Conservation (phyloP, 2,888 invertebrate genomes). For the Drosophila nigritarsus region DNA sequence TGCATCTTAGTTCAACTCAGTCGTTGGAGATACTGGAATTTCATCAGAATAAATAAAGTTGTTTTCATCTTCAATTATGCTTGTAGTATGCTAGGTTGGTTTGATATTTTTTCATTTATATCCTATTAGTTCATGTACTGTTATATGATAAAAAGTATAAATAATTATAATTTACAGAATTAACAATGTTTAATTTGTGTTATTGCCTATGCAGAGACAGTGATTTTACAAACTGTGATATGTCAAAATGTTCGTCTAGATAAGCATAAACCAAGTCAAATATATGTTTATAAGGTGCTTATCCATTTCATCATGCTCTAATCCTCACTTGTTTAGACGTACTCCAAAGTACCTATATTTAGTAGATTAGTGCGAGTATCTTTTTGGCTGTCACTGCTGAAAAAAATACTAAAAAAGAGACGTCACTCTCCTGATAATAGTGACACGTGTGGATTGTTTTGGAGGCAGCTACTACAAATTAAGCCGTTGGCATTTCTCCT, state of each 20-base stretch:
- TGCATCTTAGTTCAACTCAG: conserved; percentile 6
- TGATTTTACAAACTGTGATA: neutral
- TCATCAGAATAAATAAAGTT: neutral
- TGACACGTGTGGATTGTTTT: conserved; percentile 42
- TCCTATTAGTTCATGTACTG: neutral
- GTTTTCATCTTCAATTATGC: neutral
- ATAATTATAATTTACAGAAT: neutral
- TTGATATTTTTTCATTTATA: neutral
- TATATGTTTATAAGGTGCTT: conserved; percentile 1
- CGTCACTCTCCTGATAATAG: conserved; percentile 31
- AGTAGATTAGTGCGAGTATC: conserved; percentile 32
- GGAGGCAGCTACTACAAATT: conserved; percentile 1
- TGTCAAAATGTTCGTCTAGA: neutral
- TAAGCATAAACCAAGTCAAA: neutral
- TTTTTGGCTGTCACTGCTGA: conserved; percentile 26
- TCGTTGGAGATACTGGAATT: neutral
- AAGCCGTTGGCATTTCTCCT: conserved; percentile 27
- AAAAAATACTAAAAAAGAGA: conserved; percentile 18
- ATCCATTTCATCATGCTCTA: conserved; percentile 16
- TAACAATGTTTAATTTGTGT: neutral
- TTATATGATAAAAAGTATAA: neutral
- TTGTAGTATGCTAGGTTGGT: neutral
- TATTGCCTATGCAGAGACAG: neutral
- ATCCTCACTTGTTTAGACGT: conserved; percentile 25
- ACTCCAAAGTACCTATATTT: conserved; percentile 12